phyloP scores from a whole-genome alignment of 2,113 vertebrate species.

The Ondatra zibethicus region DNA sequence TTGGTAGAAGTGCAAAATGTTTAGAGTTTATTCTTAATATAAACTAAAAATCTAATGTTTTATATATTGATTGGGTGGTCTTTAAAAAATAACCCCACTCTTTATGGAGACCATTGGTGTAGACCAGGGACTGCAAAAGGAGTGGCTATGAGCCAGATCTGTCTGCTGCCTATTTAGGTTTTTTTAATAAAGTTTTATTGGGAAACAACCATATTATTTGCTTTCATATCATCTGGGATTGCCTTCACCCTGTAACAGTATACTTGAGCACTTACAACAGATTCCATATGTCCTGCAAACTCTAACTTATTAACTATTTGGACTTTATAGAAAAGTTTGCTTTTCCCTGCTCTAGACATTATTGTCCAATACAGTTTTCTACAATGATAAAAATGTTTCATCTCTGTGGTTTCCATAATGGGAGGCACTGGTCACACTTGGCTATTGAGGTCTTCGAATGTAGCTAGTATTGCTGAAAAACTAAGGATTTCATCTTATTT shows the following conservation, averaged over 20 bases:
- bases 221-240: background rate
- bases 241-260: background rate
- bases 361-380: background rate
- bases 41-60: background rate
- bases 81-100: background rate
- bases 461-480: background rate
- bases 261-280: background rate
- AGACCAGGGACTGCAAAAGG: constrained; percentile 9
- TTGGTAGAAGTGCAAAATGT: background rate
- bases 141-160: background rate
- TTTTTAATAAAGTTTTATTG: constrained; percentile 38
- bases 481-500: constrained; percentile 51
- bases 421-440: background rate
- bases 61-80: background rate
- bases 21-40: background rate
- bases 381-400: background rate
- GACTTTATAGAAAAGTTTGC: background rate
- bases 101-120: background rate
- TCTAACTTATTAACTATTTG: constrained; percentile 4
- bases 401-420: background rate
- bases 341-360: background rate
- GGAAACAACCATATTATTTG: background rate
- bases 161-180: background rate
- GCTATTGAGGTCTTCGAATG: background rate
- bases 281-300: background rate